Conservation (phyloP, 2,888 invertebrate species). For the Hofmannophila pseudospretella region DNA sequence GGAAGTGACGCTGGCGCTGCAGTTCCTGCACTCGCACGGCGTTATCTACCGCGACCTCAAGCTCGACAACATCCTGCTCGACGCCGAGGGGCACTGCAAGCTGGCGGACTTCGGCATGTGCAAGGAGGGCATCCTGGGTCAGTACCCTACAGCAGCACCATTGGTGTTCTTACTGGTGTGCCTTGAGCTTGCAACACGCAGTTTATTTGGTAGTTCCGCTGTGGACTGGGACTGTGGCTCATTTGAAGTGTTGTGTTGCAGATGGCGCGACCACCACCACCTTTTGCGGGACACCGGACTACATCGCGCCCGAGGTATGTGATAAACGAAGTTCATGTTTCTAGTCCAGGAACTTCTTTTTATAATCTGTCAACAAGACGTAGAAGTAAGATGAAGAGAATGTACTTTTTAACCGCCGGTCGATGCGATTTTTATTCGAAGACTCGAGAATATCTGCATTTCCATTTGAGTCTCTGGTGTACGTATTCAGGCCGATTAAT, state of each 20-base stretch:
- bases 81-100: constrained; percentile 96
- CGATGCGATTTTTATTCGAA: too few relatives aligned
- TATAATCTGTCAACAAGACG: too few relatives aligned
- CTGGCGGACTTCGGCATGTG: constrained; percentile 99
- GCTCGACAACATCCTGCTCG: constrained; percentile 97
- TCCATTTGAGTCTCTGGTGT: too few relatives aligned
- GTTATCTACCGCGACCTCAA: constrained; percentile 99
- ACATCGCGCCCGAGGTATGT: constrained; percentile 95
- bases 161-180: too few relatives aligned
- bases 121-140: constrained; percentile 91
- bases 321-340: constrained; percentile 1
- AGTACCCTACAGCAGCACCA: constrained; percentile 14
- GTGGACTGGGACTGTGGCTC: too few relatives aligned
- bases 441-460: too few relatives aligned
- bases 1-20: constrained; percentile 97
- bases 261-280: constrained; percentile 95
- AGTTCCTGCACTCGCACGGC: constrained; percentile 97
- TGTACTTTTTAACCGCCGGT: too few relatives aligned
- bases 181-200: too few relatives aligned
- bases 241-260: constrained; percentile 31
- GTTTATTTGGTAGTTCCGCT: too few relatives aligned
- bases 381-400: too few relatives aligned
- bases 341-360: too few relatives aligned
- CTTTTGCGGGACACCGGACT: constrained; percentile 99
- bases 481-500: too few relatives aligned